Evolutionary conservation across 2,888 invertebrate species (phyloP).

Genomic region (Schizaphis graminum): DNA sequence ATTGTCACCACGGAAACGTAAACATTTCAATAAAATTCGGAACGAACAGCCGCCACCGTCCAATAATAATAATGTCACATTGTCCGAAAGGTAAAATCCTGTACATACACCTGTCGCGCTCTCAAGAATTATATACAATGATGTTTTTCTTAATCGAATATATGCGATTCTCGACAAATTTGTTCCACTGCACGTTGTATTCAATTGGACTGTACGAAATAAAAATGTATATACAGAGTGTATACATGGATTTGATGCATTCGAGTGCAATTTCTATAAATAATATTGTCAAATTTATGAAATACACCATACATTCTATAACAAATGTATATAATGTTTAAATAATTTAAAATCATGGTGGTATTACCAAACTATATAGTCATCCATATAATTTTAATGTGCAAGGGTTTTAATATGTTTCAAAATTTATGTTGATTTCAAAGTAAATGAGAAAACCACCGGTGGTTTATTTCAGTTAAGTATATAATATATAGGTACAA

Average conservation of each 20-base stretch:
- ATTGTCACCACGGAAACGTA: conserved; percentile 46
- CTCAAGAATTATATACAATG: not conserved
- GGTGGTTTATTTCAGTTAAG: not conserved
- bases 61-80: conserved; percentile 51
- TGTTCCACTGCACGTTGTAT: not conserved
- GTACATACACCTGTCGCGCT: not conserved
- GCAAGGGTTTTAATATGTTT: not conserved
- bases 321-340: not conserved
- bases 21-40: conserved; percentile 53
- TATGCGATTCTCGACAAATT: not conserved
- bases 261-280: not conserved
- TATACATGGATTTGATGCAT: not conserved
- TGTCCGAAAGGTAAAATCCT: conserved; percentile 38
- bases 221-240: not conserved
- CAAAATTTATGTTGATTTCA: not conserved
- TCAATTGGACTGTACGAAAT: not conserved
- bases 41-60: not conserved
- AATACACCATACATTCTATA: not conserved
- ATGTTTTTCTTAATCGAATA: conserved; percentile 16
- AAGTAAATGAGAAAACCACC: not conserved
- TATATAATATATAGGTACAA: not conserved
- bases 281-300: not conserved
- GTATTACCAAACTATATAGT: not conserved
- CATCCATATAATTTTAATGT: not conserved
- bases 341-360: not conserved